Evolutionary conservation across 2,888 invertebrate genomes (phyloP).

Genomic region (Tigriopus californicus): DNA sequence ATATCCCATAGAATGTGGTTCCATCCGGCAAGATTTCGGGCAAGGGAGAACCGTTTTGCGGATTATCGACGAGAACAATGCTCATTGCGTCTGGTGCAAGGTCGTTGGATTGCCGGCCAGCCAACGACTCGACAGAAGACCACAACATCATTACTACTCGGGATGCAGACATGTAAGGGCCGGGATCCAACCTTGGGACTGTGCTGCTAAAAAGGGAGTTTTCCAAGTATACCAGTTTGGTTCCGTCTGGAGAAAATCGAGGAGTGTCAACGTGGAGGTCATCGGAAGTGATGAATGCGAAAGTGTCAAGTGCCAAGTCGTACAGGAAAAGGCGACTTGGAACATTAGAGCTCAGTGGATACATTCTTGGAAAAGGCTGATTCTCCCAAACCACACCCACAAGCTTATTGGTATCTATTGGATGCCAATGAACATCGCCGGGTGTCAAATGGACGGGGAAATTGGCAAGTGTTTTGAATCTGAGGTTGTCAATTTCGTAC

Average conservation of each 20-base stretch:
- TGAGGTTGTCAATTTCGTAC: not conserved
- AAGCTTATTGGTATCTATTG: not conserved
- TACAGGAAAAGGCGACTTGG: not conserved
- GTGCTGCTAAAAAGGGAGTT: not conserved
- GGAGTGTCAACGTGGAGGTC: not conserved
- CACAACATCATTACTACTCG: not conserved
- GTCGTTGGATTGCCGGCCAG: not conserved
- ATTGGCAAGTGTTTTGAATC: not conserved
- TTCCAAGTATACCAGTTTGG: constrained; percentile 2
- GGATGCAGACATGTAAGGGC: not conserved
- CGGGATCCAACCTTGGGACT: not conserved
- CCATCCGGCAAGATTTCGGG: not conserved
- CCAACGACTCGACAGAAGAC: not conserved
- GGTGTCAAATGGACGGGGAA: not conserved
- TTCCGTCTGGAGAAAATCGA: not conserved
- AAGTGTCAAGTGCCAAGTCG: not conserved
- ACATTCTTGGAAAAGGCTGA: not conserved
- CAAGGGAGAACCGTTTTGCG: not conserved
- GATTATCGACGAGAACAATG: not conserved
- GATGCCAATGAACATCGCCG: not conserved
- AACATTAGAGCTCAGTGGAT: not conserved
- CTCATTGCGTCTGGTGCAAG: not conserved
- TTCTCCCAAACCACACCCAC: not conserved
- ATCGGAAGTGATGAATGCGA: not conserved
- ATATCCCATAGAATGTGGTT: not conserved